Evolutionary conservation across 2,888 invertebrate species (phyloP).

Genomic region (Chloroclysta siterata): DNA sequence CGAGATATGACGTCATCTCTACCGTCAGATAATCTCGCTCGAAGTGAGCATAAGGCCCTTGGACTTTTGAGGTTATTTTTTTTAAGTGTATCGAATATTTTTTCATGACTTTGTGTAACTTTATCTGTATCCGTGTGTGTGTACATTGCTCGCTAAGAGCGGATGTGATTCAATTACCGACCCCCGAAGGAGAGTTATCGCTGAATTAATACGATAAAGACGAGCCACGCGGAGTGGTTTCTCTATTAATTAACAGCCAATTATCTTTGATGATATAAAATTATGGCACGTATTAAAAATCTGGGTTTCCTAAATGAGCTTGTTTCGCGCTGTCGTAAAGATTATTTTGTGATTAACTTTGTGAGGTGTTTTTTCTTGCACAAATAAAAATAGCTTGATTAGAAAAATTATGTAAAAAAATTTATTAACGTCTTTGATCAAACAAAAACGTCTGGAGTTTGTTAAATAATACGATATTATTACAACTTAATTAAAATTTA

Average conservation of each 20-base stretch:
- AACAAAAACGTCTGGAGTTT: background rate
- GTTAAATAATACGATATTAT: too few species aligned
- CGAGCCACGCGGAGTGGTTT: constrained; percentile 44
- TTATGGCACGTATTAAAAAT: constrained; percentile 22
- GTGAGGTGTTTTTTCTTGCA: background rate
- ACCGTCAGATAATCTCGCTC: too few species aligned
- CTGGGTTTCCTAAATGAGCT: constrained; percentile 8
- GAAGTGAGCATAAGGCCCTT: too few species aligned
- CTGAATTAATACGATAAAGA: constrained; percentile 44
- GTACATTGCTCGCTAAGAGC: constrained; percentile 46
- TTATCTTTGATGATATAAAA: constrained; percentile 45
- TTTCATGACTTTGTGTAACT: too few species aligned
- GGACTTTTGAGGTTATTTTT: too few species aligned
- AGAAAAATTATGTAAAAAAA: too few species aligned
- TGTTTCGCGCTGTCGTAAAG: constrained; percentile 1
- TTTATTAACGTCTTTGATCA: background rate
- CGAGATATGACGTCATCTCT: too few species aligned
- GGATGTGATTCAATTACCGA: constrained; percentile 46
- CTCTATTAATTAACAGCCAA: constrained; percentile 60
- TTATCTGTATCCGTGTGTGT: background rate
- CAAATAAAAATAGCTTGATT: too few species aligned
- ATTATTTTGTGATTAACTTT: background rate
- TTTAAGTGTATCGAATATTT: too few species aligned
- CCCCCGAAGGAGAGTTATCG: constrained; percentile 47
- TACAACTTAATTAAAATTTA: too few species aligned